A percentile compares a stretch with the other conserved stretches of the same genome.
These are phyloP conservation scores for Bergia sp. DNA, from an alignment of 92 coral and sea anemone species.

Conservation along the genomic window DNA sequence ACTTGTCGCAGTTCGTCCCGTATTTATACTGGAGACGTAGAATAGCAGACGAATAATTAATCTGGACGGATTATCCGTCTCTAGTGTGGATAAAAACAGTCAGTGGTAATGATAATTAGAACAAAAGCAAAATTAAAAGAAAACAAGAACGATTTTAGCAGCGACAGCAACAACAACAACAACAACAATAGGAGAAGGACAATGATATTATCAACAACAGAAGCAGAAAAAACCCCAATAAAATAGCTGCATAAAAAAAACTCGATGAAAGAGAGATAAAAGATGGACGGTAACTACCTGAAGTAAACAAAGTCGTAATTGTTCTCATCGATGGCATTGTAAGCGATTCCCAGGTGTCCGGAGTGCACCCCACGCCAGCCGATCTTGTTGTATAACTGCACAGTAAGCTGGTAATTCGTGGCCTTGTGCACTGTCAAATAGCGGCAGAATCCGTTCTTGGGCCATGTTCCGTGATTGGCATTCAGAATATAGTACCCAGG, in stretches of 20 bases:
- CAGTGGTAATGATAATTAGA: background rate
- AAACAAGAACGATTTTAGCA: background rate
- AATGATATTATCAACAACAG: background rate
- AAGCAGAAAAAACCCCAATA: background rate
- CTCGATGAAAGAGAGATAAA: background rate
- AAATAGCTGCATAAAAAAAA: background rate
- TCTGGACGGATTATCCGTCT: no score
- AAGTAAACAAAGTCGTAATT: slow-evolving; percentile 75
- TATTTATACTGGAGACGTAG: background rate
- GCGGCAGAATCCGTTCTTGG: slow-evolving; percentile 64
- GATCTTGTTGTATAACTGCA: slow-evolving; percentile 57
- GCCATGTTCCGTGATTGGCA: slow-evolving; percentile 69
- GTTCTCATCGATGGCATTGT: slow-evolving; percentile 60
- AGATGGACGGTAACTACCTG: slow-evolving; percentile 44
- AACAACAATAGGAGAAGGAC: background rate
- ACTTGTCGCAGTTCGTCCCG: no score
- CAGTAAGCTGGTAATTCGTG: slow-evolving; percentile 42
- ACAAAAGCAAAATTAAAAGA: background rate
- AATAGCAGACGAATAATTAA: no score
- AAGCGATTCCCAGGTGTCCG: slow-evolving; percentile 62
- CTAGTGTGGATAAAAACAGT: no score
- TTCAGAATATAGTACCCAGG: slow-evolving; percentile 58
- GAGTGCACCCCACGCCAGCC: slow-evolving; percentile 58
- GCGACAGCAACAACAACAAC: background rate
- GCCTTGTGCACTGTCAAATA: slow-evolving; percentile 10